Percentiles rank a stretch among this genome's conserved stretches.
Conservation (phyloP, 2,888 invertebrate genomes). For the Dolomedes plantarius region DNA sequence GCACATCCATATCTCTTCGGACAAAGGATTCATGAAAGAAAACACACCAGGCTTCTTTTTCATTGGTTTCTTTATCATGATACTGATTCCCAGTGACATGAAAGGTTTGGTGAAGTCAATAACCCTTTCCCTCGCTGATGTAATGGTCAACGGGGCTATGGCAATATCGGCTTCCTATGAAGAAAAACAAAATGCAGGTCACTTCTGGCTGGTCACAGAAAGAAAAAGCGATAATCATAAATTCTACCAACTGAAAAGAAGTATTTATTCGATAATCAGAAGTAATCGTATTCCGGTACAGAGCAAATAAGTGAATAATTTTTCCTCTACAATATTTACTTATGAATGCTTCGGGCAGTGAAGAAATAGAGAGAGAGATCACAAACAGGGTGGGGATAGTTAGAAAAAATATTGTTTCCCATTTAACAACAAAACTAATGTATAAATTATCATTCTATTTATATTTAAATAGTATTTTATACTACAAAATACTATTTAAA, state of each 20-base stretch:
- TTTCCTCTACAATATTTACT: too few species aligned
- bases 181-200: conserved; percentile 12
- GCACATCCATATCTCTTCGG: conserved; percentile 80
- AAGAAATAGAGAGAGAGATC: too few species aligned
- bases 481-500: too few species aligned
- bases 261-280: too few species aligned
- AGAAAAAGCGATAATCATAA: not conserved
- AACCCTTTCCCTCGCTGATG: conserved; percentile 79
- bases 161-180: conserved; percentile 80
- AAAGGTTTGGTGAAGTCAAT: conserved; percentile 81
- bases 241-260: not conserved
- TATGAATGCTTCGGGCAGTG: too few species aligned
- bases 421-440: too few species aligned
- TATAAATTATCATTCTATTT: too few species aligned
- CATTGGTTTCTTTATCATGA: conserved; percentile 81
- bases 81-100: conserved; percentile 81
- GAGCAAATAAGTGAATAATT: too few species aligned
- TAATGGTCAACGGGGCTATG: conserved; percentile 81
- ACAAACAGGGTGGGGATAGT: too few species aligned
- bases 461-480: too few species aligned
- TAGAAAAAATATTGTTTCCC: too few species aligned
- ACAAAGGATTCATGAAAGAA: conserved; percentile 80
- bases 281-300: too few species aligned
- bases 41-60: conserved; percentile 79
- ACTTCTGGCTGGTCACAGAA: not conserved